Conservation (phyloP, 1,140 invertebrate species). For the Chrysomallon squamiferum region DNA sequence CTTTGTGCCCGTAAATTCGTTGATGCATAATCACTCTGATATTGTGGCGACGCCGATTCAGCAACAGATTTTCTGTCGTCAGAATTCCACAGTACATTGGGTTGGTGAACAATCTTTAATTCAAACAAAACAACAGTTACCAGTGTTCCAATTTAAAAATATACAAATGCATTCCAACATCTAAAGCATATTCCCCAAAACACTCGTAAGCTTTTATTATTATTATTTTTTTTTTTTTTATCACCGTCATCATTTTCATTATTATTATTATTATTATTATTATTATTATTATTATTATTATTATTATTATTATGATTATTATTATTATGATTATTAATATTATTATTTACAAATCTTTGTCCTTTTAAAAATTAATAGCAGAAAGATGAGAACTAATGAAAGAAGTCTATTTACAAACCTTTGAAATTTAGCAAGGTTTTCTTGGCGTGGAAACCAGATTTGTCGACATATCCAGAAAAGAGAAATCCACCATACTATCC, state of each 20-base stretch:
- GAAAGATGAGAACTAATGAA: too few species aligned
- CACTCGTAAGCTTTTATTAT: too few species aligned
- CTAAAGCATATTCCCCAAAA: too few species aligned
- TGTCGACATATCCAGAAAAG: conserved; percentile 97
- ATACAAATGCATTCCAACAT: neutral
- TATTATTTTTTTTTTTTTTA: too few species aligned
- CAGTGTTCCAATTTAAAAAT: neutral
- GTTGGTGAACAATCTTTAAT: conserved; percentile 78
- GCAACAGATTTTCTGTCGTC: conserved; percentile 92
- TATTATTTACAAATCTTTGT: too few species aligned
- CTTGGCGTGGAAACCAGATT: conserved; percentile 96
- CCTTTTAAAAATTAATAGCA: too few species aligned
- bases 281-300: too few species aligned
- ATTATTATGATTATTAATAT: too few species aligned
- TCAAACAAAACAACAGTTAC: neutral
- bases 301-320: too few species aligned
- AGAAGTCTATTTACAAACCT: conserved; percentile 71
- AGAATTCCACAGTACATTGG: conserved; percentile 92
- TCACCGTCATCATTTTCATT: too few species aligned
- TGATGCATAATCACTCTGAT: conserved; percentile 64
- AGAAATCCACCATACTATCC: conserved; percentile 71
- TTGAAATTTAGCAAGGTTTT: conserved; percentile 93
- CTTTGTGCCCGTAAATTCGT: too few species aligned
- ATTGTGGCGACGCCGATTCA: conserved; percentile 85
- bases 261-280: too few species aligned